Conservation (phyloP, 2,888 invertebrate genomes). For the Macrophya alboannulata region DNA sequence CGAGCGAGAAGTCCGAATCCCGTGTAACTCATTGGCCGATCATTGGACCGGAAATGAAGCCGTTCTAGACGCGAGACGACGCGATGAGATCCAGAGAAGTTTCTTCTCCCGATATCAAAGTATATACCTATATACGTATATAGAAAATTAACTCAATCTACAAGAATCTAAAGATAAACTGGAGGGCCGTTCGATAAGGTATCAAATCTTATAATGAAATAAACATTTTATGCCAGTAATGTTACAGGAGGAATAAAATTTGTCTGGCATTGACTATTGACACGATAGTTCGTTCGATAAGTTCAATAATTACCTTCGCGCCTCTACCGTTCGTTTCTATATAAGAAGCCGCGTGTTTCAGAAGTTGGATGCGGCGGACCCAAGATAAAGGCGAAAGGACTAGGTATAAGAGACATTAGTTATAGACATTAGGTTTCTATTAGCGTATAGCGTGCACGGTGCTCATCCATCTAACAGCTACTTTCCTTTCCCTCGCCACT, state of each 20-base stretch:
- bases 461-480: conserved; percentile 60
- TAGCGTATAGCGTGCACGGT: conserved; percentile 59
- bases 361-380: conserved; percentile 41
- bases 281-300: conserved; percentile 29
- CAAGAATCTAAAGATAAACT: conserved; percentile 18
- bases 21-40: conserved; percentile 18
- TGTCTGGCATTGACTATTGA: conserved; percentile 27
- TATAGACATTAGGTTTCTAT: conserved; percentile 70
- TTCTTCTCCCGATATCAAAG: background rate
- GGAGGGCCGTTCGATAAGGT: background rate
- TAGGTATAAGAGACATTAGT: conserved; percentile 63
- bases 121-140: too few relatives aligned
- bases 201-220: background rate
- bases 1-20: conserved; percentile 25
- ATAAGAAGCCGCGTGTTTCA: conserved; percentile 35
- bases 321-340: conserved; percentile 10
- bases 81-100: background rate
- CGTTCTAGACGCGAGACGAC: background rate
- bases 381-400: conserved; percentile 49
- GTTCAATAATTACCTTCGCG: conserved; percentile 44
- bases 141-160: background rate
- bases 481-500: conserved; percentile 56
- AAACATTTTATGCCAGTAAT: background rate
- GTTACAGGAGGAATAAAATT: conserved; percentile 6
- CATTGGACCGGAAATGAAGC: conserved; percentile 35